A percentile compares a stretch with the other conserved stretches of the same genome.
Evolutionary conservation across 2,888 invertebrate species (phyloP).

Genomic region (Pandemis corylana): DNA sequence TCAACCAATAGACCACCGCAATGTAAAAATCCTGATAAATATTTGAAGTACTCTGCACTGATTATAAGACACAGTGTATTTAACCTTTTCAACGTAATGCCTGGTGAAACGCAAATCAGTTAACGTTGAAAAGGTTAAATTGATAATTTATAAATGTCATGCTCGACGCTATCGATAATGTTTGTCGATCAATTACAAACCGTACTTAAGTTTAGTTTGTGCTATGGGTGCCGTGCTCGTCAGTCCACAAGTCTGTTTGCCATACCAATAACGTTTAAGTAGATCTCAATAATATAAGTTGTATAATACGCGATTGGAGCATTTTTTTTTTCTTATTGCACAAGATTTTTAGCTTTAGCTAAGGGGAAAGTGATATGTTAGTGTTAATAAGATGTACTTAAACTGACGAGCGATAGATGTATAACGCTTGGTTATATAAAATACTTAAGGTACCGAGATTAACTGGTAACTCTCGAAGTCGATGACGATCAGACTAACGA

Average conservation of each 20-base stretch:
- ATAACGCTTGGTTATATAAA: neutral
- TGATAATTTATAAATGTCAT: too few relatives aligned
- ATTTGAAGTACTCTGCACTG: too few relatives aligned
- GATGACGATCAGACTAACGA: too few relatives aligned
- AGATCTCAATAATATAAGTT: slow-evolving; percentile 80
- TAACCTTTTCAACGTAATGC: too few relatives aligned
- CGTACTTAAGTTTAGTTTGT: neutral
- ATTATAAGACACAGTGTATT: too few relatives aligned
- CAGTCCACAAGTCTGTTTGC: slow-evolving; percentile 55
- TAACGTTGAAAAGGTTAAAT: too few relatives aligned
- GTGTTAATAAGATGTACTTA: slow-evolving; percentile 39
- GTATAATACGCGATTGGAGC: slow-evolving; percentile 47
- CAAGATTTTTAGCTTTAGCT: slow-evolving; percentile 30
- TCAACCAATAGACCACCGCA: too few relatives aligned
- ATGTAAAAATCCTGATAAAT: too few relatives aligned
- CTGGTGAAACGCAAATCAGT: too few relatives aligned
- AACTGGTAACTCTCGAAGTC: too few relatives aligned
- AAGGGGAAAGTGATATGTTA: slow-evolving; percentile 36
- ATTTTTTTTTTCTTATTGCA: slow-evolving; percentile 36
- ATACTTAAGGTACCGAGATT: too few relatives aligned
- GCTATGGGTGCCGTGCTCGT: neutral
- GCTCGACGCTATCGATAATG: neutral
- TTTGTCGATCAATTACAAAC: neutral
- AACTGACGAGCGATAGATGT: slow-evolving; percentile 27
- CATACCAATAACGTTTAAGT: slow-evolving; percentile 68